Percentiles rank a stretch among this genome's conserved stretches.
Conservation (phyloP, 2,797 vertebrate species). For the Serranus cabrilla region DNA sequence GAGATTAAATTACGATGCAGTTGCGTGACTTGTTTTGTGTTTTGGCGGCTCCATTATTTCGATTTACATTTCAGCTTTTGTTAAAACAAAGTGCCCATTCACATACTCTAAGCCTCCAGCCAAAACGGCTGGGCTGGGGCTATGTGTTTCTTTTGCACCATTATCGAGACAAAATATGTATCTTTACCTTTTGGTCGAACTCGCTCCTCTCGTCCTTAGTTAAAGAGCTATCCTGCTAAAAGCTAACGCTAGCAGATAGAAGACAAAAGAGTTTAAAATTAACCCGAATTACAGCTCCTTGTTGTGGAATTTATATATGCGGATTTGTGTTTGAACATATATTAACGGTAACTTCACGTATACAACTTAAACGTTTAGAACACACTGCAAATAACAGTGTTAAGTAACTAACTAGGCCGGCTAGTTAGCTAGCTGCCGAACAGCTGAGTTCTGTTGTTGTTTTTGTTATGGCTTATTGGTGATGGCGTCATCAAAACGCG, state of each 20-base stretch:
- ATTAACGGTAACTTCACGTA: fast-evolving
- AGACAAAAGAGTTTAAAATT: slow-evolving; percentile 21
- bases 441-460: slow-evolving; percentile 79
- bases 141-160: too few species aligned
- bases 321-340: fast-evolving
- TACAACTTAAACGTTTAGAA: background rate
- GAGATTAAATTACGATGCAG: background rate
- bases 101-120: background rate
- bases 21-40: background rate
- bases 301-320: fast-evolving
- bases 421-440: slow-evolving; percentile 54
- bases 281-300: background rate
- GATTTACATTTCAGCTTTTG: background rate
- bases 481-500: slow-evolving; percentile 72
- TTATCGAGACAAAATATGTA: background rate
- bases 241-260: slow-evolving; percentile 31
- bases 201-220: slow-evolving; percentile 9
- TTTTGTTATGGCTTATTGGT: slow-evolving; percentile 47
- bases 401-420: slow-evolving; percentile 25
- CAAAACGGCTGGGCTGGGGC: fast-evolving
- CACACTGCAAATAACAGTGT: background rate
- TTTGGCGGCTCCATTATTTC: background rate
- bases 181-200: slow-evolving; percentile 57
- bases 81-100: background rate
- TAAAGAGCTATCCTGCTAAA: slow-evolving; percentile 59